Evolutionary conservation across 2,797 vertebrate genomes (phyloP), one percentile per base, ranked within the genome.

Genomic region (Meriones psammophilus): DNA sequence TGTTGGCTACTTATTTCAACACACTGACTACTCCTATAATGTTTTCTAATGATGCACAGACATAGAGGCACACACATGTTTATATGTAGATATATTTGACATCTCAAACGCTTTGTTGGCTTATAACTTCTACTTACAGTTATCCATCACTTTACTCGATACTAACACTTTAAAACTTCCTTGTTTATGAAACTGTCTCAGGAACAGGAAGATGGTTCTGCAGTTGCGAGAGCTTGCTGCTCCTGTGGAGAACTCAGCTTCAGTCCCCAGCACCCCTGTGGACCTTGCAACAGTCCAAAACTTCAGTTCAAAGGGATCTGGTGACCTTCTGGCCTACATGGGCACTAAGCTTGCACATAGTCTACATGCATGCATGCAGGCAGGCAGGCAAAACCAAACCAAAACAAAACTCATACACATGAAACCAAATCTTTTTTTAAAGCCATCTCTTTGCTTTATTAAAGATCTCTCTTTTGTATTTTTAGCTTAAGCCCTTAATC

Each of bases 401-500:
- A 50, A 10, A 10, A 10, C 50, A 50, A 50, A 50, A 17, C n/a
- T 18, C 58, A 83, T 17, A 42, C 1, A 39, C 79, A 28, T 81
- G 39, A 60, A 39, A 39, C n/a, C 62, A 81, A 80, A 39, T 36
- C 56, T 13, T 60, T 17, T 36, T 60, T 81, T 26, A 39, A 62
- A 60, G 7, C 24, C 28, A 7, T 39, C n/a, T 81, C 5, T 46
- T 87, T 13, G 3, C 54, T 86, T 8, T 62, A 42, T 64, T 86
- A 88, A 79, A 74, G 26, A 90, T 68, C 50, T 50, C 50, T 10
- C 50, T 50, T 85, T 84, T 91, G 14, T n/a, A 81, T 76, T 95
- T 94, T 12, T 39, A 83, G 62, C 69, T 66, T 58, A 89, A 93
- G 83, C 71, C 24, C 30, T 87, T 94, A 92, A 88, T 88, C 74